Base-by-base conservation (phyloP, 37 sponge, comb jelly and placozoan genomes). In the Chondrilla cf. caribensis region DNA sequence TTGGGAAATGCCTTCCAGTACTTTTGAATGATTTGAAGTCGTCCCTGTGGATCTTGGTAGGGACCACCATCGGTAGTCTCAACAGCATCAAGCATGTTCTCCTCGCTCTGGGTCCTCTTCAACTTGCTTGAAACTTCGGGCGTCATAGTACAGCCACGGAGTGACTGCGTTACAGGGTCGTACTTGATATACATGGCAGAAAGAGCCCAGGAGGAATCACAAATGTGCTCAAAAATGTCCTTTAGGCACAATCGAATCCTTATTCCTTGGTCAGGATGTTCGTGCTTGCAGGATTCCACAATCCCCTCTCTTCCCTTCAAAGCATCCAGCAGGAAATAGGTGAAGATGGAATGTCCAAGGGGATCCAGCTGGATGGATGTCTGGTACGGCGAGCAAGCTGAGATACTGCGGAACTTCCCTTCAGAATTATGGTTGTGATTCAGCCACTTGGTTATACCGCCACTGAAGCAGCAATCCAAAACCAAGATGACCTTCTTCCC, bases 281-380 rank as follows among this genome's bases (percentile, higher is more conserved):
- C 64, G 6, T 28, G 29, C 29, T 62, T 4, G 41, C 76, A 41
- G 7, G 44, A 9, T 38, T 2, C 43, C 36, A 24, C 44, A 37
- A 73, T 73, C 41, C 76, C 76, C 6, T 40, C 15, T 0, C 7
- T 73, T 2, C 44, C 24, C 18, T n/a, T 36, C 44, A 73, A 22
- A 24, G 76, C 76, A 73, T 73, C 43, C 76, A 73, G 36, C 41
- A 73, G 43, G 76, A 73, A 73, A 22, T 73, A 73, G 7, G 76
- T 40, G 6, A 73, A 73, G 9, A 73, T 22, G 14, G 76, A 73
- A 40, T 73, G 76, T 1, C 24, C 76, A 21, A 73, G 25, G 24
- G 76, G 76, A 40, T 39, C 44, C 43, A 73, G 43, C 76, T 73
- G 76, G 40, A 73, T 73, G 21, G 76, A 73, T 0, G 76, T 73